phyloP scores from a whole-genome alignment of 1,140 invertebrate genomes.

The Holotrichia oblita region DNA sequence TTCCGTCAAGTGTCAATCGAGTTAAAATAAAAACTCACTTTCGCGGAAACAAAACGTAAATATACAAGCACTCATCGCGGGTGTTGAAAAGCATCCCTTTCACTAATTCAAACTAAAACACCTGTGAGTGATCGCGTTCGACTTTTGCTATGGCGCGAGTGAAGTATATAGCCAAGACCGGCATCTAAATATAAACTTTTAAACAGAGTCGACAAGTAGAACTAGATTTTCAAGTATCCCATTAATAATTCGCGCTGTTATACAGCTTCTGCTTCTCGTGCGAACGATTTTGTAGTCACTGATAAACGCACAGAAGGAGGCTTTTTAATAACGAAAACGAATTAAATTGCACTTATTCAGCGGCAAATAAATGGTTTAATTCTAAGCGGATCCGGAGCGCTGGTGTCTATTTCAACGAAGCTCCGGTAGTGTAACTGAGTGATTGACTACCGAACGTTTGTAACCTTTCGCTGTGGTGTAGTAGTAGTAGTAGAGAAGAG shows the following conservation, averaged over 20 bases:
- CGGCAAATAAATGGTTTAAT: slow-evolving; percentile 21
- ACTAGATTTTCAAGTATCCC: slow-evolving; percentile 57
- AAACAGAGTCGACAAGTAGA: slow-evolving; percentile 52
- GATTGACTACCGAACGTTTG: not conserved
- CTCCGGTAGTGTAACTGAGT: slow-evolving; percentile 15
- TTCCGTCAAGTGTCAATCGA: not conserved
- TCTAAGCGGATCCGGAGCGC: not conserved
- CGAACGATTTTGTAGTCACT: not conserved
- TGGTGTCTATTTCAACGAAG: not conserved
- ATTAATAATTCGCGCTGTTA: slow-evolving; percentile 29
- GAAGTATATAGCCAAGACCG: slow-evolving; percentile 36
- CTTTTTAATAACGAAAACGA: slow-evolving; percentile 14
- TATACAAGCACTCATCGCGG: not conserved
- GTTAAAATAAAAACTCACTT: not conserved
- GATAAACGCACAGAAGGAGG: too few species aligned
- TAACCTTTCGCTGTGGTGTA: not conserved
- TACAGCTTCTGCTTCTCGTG: not conserved
- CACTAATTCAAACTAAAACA: not conserved
- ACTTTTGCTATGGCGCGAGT: slow-evolving; percentile 20
- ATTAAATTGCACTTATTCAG: slow-evolving; percentile 36
- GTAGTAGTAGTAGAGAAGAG: not conserved
- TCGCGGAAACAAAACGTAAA: slow-evolving; percentile 2
- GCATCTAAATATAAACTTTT: slow-evolving; percentile 52
- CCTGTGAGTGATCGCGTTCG: not conserved
- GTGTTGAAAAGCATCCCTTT: not conserved